phyloP scores from a whole-genome alignment of 2,797 vertebrate species.

The Microctenopoma lineatum region DNA sequence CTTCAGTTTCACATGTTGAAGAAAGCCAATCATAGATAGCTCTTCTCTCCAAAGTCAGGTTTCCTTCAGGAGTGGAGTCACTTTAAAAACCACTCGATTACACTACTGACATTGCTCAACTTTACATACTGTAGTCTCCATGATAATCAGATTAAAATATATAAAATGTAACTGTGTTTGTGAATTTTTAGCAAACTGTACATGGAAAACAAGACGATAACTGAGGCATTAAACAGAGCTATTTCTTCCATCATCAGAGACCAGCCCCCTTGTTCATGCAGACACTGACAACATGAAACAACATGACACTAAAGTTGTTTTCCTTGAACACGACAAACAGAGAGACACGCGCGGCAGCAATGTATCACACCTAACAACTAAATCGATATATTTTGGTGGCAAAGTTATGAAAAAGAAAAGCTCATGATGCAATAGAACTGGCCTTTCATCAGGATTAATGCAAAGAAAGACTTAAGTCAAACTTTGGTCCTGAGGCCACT shows the following conservation, averaged over 20 bases:
- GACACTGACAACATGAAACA: slow-evolving; percentile 57
- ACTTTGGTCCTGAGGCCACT: slow-evolving; percentile 62
- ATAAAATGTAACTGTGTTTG: slow-evolving; percentile 65
- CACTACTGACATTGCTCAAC: slow-evolving; percentile 65
- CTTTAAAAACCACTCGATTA: slow-evolving; percentile 69
- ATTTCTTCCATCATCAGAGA: slow-evolving; percentile 71
- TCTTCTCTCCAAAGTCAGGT: slow-evolving; percentile 72
- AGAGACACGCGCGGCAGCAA: slow-evolving; percentile 59
- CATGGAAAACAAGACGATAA: slow-evolving; percentile 54
- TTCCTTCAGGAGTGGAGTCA: slow-evolving; percentile 75
- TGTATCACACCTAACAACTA: slow-evolving; percentile 48
- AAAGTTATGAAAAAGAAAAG: slow-evolving; percentile 33
- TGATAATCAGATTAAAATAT: slow-evolving; percentile 59
- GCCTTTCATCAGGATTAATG: slow-evolving; percentile 61
- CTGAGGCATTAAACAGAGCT: slow-evolving; percentile 62
- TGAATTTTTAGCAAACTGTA: slow-evolving; percentile 57
- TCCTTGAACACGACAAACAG: slow-evolving; percentile 29
- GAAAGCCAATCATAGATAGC: slow-evolving; percentile 72
- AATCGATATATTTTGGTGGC: slow-evolving; percentile 8
- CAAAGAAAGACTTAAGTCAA: slow-evolving; percentile 55
- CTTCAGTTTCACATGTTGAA: slow-evolving; percentile 76
- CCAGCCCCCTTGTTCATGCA: slow-evolving; percentile 77
- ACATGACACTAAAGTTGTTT: slow-evolving; percentile 38
- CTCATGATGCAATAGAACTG: slow-evolving; percentile 81
- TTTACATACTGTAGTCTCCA: slow-evolving; percentile 49